Evolutionary conservation across 2,797 vertebrate species (phyloP), one percentile per base, ranked within the genome.

Genomic region (Pitangus sulphuratus): DNA sequence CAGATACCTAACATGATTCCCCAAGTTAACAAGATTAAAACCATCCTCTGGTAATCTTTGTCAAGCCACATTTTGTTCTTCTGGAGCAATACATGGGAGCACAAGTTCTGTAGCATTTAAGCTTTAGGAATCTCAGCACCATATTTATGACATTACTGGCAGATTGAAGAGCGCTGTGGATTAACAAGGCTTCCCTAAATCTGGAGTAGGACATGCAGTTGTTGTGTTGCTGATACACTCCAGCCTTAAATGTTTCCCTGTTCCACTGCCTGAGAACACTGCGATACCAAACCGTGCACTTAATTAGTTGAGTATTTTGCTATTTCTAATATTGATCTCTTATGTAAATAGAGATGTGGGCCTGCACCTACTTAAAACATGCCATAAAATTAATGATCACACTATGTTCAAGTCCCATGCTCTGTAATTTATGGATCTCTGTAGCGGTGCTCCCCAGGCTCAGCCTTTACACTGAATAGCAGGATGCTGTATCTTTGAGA

Each of bases 401-500:
- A 8, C 3, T 69, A 25, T 24, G 72, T 69, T 65, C 24, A 22
- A 69, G 33, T 61, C 84, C 39, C 3, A 0, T n/a, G 44, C 65
- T 33, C 4, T 76, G 1, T 60, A 28, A 53, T 87, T 81, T 61
- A 31, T 2, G 4, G 58, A 61, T 39, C 12, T 69, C 76, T n/a
- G 10, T 5, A n/a, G 66, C 15, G 61, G 65, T 37, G 78, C 35
- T 75, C 44, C 70, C 57, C 0, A 0, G 39, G 28, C 64, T 50
- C 37, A 69, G 61, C 76, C 31, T 51, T 60, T 50, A 12, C 8
- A 0, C 28, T 12, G 54, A 60, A 13, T n/a, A 79, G 56, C 44
- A 39, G 74, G 51, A 21, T 0, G 0, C 35, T 1, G 0, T 35
- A 4, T 33, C 70, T 54, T 25, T 9, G 31, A 33, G 21, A 31